Percentiles rank a stretch among this genome's conserved stretches.
Conservation (phyloP, 2,113 vertebrate genomes). For the Silurus asotus region DNA sequence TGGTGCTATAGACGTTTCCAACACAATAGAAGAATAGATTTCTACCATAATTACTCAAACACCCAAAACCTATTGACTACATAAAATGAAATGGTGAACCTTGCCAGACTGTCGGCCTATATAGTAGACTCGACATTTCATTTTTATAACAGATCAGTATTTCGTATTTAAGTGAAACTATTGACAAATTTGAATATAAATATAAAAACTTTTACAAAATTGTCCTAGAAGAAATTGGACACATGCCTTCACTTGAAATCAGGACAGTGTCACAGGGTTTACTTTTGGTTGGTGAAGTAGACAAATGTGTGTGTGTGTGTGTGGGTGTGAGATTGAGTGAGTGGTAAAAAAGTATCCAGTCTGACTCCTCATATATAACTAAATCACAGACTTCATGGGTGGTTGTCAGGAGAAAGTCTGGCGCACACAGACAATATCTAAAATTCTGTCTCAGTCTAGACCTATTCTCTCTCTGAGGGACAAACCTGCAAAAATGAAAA, state of each 20-base stretch:
- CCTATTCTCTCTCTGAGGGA: not conserved
- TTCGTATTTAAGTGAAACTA: not conserved
- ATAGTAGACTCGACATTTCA: not conserved
- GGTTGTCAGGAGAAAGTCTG: not conserved
- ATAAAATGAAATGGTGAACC: not conserved
- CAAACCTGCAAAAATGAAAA: not conserved
- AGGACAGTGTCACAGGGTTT: not conserved
- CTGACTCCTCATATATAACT: not conserved
- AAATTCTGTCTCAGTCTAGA: not conserved
- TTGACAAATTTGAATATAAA: not conserved
- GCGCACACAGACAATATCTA: not conserved
- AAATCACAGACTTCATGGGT: not conserved
- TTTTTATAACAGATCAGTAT: not conserved
- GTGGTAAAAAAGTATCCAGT: not conserved
- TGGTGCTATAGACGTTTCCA: not conserved
- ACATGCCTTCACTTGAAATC: not conserved
- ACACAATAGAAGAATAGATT: not conserved
- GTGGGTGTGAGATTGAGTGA: not conserved
- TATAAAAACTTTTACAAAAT: not conserved
- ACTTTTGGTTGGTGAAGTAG: not conserved
- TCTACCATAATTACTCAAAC: not conserved
- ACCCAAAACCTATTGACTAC: not conserved
- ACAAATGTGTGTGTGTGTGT: not conserved
- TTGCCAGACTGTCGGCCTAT: not conserved
- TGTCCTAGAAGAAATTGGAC: not conserved